phyloP scores from a whole-genome alignment of 2,113 vertebrate genomes.

The Rafetus swinhoei region DNA sequence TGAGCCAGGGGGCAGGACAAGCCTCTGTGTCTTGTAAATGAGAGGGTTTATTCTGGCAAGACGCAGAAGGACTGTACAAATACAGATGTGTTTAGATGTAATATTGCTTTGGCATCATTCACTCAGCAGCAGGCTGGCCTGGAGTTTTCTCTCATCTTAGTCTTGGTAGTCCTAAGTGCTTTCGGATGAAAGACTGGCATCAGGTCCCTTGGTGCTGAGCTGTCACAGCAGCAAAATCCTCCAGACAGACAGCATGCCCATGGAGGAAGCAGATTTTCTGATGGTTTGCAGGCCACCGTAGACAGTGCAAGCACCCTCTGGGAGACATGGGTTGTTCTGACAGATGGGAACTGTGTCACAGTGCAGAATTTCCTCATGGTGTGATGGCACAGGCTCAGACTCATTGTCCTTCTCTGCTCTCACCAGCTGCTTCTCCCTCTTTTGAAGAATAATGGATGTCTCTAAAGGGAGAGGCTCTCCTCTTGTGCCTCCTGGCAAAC shows the following conservation, averaged over 20 bases:
- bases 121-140: neutral
- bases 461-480: neutral
- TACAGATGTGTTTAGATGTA: neutral
- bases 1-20: neutral
- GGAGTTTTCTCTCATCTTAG: neutral
- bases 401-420: neutral
- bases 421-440: neutral
- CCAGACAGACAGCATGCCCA: neutral
- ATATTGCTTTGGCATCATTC: neutral
- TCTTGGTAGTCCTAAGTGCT: too few species aligned
- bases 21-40: neutral
- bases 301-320: neutral
- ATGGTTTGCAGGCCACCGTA: neutral
- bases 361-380: neutral
- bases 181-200: neutral
- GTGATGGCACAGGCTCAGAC: neutral
- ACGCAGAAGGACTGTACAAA: neutral
- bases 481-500: neutral
- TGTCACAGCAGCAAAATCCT: neutral
- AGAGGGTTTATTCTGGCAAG: neutral
- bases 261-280: neutral
- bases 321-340: neutral
- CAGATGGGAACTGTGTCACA: neutral
- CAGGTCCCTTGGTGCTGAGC: neutral
- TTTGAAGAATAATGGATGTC: neutral